phyloP scores from a whole-genome alignment of 2,113 vertebrate species.

The Mola mola region DNA sequence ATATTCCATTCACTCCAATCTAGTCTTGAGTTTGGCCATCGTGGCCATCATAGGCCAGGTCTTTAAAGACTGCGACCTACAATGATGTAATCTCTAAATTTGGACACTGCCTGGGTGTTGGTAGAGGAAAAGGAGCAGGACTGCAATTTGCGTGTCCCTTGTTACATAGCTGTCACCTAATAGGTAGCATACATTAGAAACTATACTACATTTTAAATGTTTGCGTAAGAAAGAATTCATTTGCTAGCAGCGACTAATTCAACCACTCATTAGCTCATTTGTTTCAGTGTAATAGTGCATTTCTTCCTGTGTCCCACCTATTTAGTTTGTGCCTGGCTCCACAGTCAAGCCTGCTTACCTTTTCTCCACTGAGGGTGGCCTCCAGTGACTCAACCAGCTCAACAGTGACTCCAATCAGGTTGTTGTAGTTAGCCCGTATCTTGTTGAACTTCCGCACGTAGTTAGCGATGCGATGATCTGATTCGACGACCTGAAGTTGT shows the following conservation, averaged over 20 bases:
- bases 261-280: neutral
- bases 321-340: no score
- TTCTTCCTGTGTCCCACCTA: neutral
- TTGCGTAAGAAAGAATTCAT: neutral
- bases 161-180: neutral
- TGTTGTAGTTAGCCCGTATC: conserved; percentile 89
- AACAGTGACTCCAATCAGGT: conserved; percentile 90
- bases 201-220: neutral
- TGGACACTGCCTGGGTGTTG: no score
- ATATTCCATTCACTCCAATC: no score
- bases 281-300: no score
- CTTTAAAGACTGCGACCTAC: no score
- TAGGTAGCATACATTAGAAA: neutral
- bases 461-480: conserved; percentile 81
- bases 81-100: no score
- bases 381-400: conserved; percentile 95
- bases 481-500: conserved; percentile 87
- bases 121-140: no score
- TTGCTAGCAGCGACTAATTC: neutral
- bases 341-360: conserved; percentile 82
- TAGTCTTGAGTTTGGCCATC: no score
- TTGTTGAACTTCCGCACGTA: conserved; percentile 86
- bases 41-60: no score
- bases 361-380: conserved; percentile 91
- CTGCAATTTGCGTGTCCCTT: neutral